Conservation (phyloP, 2,888 invertebrate genomes). For the Fabriciana adippe region DNA sequence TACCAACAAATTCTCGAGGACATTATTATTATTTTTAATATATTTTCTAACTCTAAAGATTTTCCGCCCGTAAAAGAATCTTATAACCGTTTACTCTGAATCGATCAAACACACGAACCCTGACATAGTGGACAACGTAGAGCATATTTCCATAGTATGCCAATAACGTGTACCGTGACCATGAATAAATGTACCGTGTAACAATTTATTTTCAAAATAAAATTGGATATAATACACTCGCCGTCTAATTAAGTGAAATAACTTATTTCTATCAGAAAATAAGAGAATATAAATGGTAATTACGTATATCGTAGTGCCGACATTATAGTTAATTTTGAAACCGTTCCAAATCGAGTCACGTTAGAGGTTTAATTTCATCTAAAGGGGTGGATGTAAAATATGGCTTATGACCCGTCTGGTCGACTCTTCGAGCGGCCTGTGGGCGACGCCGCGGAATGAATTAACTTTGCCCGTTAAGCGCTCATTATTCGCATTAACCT, state of each 20-base stretch:
- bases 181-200: no score
- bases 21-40: no score
- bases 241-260: not conserved
- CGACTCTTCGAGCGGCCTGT: conserved; percentile 21
- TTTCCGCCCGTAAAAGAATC: no score
- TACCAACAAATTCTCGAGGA: no score
- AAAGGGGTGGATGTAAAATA: conserved; percentile 26
- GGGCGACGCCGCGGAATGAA: conserved; percentile 21
- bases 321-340: conserved; percentile 26
- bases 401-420: conserved; percentile 24
- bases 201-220: no score
- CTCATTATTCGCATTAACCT: conserved; percentile 22
- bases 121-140: no score
- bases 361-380: conserved; percentile 32
- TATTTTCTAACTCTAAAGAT: no score
- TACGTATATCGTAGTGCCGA: conserved; percentile 8
- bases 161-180: no score
- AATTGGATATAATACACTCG: no score
- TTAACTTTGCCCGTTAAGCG: conserved; percentile 18
- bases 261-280: not conserved
- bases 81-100: no score
- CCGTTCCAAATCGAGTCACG: conserved; percentile 32
- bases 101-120: no score
- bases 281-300: conserved; percentile 8
- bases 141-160: no score